A percentile compares a stretch with the other conserved stretches of the same genome.
Evolutionary conservation across 2,113 vertebrate species (phyloP).

Genomic region (Tachuris rubrigastra): DNA sequence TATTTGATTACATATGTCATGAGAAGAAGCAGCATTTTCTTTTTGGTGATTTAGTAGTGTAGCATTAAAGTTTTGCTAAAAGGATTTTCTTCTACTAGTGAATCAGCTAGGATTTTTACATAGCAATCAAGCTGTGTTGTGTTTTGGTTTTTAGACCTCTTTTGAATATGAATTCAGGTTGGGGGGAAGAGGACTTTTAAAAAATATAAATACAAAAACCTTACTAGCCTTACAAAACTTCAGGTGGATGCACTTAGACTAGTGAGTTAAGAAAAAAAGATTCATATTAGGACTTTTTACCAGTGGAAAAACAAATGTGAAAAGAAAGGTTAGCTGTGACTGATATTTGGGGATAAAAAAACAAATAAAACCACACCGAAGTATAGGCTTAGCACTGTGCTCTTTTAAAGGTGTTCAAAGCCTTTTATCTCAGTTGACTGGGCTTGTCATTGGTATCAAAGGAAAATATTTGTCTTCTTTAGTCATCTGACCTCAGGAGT

Average conservation of each 20-base stretch:
- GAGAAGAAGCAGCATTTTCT: background rate
- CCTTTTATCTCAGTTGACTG: constrained; percentile 14
- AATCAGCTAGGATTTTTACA: background rate
- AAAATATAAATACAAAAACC: background rate
- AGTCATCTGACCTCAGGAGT: constrained; percentile 32
- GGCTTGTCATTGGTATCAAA: constrained; percentile 15
- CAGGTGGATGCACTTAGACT: background rate
- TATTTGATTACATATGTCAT: background rate
- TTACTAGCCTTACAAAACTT: background rate
- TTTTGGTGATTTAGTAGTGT: background rate
- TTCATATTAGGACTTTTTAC: background rate
- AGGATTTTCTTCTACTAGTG: background rate
- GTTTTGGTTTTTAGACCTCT: background rate
- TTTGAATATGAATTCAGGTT: background rate
- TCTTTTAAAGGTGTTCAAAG: background rate
- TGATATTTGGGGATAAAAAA: background rate
- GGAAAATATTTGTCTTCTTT: constrained; percentile 39
- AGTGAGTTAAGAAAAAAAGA: background rate
- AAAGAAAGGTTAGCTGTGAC: background rate
- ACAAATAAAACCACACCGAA: background rate
- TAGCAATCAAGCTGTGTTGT: background rate
- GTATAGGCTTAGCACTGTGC: background rate
- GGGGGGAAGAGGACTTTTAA: background rate
- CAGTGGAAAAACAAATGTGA: background rate
- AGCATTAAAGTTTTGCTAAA: background rate